A percentile compares a stretch with the other conserved stretches of the same genome.
phyloP scores from a whole-genome alignment of 2,113 vertebrate species.

The Cichladusa arquata region DNA sequence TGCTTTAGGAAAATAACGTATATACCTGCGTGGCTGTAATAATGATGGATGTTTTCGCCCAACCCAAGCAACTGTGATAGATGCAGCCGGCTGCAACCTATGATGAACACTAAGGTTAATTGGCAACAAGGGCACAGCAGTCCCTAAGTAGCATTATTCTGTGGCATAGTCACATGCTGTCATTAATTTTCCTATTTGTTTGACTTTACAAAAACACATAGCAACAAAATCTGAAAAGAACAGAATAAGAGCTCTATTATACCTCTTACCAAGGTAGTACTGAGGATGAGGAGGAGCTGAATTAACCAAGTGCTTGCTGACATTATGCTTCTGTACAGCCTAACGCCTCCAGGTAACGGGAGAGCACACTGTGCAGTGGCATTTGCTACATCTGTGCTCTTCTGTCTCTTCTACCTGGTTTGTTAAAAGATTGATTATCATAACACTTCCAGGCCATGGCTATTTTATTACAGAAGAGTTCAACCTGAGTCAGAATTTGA shows the following conservation, averaged over 20 bases:
- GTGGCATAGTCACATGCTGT: constrained; percentile 1
- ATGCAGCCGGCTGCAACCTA: constrained; percentile 55
- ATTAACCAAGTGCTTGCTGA: not conserved
- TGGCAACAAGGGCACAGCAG: constrained; percentile 51
- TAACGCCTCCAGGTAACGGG: not conserved
- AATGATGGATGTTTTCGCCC: constrained; percentile 33
- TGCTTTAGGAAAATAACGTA: constrained; percentile 42
- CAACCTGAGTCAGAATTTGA: not conserved
- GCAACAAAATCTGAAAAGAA: not conserved
- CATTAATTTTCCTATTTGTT: constrained; percentile 64
- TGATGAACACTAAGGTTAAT: constrained; percentile 49
- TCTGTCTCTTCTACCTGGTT: not conserved
- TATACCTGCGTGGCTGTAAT: constrained; percentile 28
- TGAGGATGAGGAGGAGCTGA: not conserved
- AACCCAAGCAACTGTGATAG: constrained; percentile 52
- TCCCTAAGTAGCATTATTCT: constrained; percentile 47
- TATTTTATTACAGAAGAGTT: not conserved
- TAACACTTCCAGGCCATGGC: not conserved
- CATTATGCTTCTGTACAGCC: not conserved
- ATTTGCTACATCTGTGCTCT: not conserved
- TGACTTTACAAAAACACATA: constrained; percentile 53
- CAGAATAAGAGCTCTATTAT: constrained; percentile 20
- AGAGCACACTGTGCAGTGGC: constrained; percentile 6
- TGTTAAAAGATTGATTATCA: not conserved
- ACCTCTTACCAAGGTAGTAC: not conserved